Evolutionary conservation across 1,140 invertebrate genomes (phyloP), one percentile per base, ranked within the genome.

Genomic region (Aradophagus sp.): DNA sequence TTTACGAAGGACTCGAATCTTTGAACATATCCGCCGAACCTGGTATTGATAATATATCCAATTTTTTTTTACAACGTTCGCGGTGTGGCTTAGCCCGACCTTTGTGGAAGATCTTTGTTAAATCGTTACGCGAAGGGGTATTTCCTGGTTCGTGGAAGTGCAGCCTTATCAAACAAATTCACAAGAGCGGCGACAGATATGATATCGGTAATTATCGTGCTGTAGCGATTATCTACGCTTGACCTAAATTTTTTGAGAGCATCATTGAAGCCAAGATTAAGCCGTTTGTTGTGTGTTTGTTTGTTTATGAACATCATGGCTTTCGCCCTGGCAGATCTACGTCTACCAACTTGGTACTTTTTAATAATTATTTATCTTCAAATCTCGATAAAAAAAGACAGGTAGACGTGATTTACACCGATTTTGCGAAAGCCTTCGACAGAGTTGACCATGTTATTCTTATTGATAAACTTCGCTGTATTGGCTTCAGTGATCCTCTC

Each of bases 231-330:
- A 36, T 50, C 1, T 36, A 36, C 26, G 20, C 11, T 1, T 36
- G 35, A 0, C 45, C 31, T 0, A 50, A 50, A 15, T n/a, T 50
- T 0, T 35, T 50, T 12, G 45, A 50, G 36, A 35, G 26, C 7
- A 2, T 36, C 0, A 26, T 50, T 6, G n/a, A 1, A 1, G 0
- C 2, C 5, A n/a, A 47, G 2, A 2, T 47, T 7, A 1, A 5
- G 4, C 16, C 8, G 5, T 7, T 13, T 2, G 1, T 47, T 11
- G 12, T 19, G 2, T 5, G 4, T 7, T 1, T 34, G 1, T 7
- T 47, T 1, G 7, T 34, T 3, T 16, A 47, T 0, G 31, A 47
- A 20, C 44, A 47, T 10, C 44, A 47, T 15, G 31, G 44, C 11
- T 36, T 50, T 6, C 13, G 2, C 1, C 5, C 6, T n/a, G 34